Conservation (phyloP, 2,888 invertebrate species). For the Dryocosmus kuriphilus region DNA sequence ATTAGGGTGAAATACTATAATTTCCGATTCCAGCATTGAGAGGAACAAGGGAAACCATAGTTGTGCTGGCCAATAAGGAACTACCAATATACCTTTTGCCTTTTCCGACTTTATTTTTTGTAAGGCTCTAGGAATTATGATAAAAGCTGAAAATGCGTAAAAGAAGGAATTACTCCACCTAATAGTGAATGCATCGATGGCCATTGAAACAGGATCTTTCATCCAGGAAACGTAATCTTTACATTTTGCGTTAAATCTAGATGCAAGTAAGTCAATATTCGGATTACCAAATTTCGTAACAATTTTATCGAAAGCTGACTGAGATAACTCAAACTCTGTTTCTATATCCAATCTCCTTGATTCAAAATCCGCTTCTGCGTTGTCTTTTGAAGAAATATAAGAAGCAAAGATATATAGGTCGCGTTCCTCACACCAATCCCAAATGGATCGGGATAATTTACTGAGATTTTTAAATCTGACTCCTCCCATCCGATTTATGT, state of each 20-base stretch:
- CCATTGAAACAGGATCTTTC: too few species aligned
- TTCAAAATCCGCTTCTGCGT: slow-evolving; percentile 45
- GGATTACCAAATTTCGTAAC: slow-evolving; percentile 10
- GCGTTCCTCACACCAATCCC: slow-evolving; percentile 47
- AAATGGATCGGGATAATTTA: slow-evolving; percentile 46
- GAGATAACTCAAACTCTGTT: too few species aligned
- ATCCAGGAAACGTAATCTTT: too few species aligned
- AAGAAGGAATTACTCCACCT: too few species aligned
- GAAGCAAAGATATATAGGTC: slow-evolving; percentile 44
- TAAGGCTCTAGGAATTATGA: too few species aligned
- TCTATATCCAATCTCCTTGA: slow-evolving; percentile 44
- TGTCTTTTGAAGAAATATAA: slow-evolving; percentile 42
- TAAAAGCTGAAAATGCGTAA: too few species aligned
- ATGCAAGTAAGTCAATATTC: slow-evolving; percentile 43
- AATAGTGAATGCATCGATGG: too few species aligned
- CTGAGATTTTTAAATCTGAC: slow-evolving; percentile 44
- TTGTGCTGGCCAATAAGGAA: neutral
- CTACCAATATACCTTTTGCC: neutral
- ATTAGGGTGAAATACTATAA: too few species aligned
- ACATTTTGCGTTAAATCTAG: slow-evolving; percentile 45
- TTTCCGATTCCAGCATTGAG: neutral
- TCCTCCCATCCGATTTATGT: slow-evolving; percentile 50
- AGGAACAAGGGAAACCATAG: too few species aligned
- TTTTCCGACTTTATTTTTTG: neutral
- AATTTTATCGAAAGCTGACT: slow-evolving; percentile 28